These are phyloP conservation scores for Lepidocyrtoides sp. DNA, from an alignment of 2,888 invertebrate genomes.

Conservation along the genomic window DNA sequence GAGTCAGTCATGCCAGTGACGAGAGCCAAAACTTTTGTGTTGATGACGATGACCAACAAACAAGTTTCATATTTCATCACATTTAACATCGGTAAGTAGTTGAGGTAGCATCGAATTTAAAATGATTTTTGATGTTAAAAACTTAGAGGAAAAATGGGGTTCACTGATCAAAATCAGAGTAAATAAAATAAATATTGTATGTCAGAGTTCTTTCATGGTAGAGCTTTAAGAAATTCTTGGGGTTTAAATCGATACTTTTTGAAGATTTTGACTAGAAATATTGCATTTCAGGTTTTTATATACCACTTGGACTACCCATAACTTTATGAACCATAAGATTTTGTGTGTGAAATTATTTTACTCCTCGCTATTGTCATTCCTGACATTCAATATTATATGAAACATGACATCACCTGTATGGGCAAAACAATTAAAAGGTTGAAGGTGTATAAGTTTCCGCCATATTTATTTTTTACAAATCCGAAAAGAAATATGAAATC, in stretches of 20 bases:
- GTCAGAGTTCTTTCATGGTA: constrained; percentile 77
- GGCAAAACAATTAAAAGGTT: background rate
- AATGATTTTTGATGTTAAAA: background rate
- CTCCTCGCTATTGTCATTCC: too few species aligned
- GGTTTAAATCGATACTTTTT: constrained; percentile 24
- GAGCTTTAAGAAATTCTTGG: constrained; percentile 46
- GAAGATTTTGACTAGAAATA: background rate
- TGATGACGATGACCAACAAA: background rate
- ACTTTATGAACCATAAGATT: too few species aligned
- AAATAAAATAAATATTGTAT: constrained; percentile 52
- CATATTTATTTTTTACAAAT: too few species aligned
- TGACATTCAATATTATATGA: too few species aligned
- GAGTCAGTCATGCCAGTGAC: too few species aligned
- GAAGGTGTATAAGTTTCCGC: too few species aligned
- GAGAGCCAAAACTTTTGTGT: background rate
- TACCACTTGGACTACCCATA: background rate
- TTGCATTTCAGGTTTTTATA: constrained; percentile 15
- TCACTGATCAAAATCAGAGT: constrained; percentile 59
- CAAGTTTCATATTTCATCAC: background rate
- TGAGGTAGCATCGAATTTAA: background rate
- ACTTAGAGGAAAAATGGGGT: background rate
- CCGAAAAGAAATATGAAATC: too few species aligned
- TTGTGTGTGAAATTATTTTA: background rate
- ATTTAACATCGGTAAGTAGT: background rate
- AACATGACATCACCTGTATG: background rate